Evolutionary conservation across 2,113 vertebrate genomes (phyloP), one percentile per base, ranked within the genome.

Genomic region (Ciconia maguari): DNA sequence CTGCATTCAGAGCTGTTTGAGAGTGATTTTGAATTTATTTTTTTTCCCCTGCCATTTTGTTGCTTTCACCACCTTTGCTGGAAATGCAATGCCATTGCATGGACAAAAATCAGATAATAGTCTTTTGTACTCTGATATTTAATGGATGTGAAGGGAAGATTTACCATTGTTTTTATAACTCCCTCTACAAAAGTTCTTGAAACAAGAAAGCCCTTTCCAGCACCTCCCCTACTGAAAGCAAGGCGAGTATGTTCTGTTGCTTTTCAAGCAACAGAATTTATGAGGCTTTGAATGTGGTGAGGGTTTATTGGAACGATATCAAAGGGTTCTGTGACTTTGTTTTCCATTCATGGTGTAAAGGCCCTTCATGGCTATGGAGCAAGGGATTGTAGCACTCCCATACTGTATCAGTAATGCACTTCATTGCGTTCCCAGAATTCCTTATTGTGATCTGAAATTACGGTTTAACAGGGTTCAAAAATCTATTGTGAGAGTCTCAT

Each of bases 211-310:
- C 42, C 64, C n/a, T 88, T 95, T 77, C 49, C 61, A 86, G 82
- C 52, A 49, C 26, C 70, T 92, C 75, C 46, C 80, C 57, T 93
- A 62, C 65, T 71, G 62, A 95, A 84, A 89, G 82, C 49, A 49
- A 13, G 42, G 44, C 13, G 66, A 90, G 41, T 49, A 48, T 46
- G 44, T 79, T 94, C 55, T 95, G 54, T 42, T 94, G 72, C 80
- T 94, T 96, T 96, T 93, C 75, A 94, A 83, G 66, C 44, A 87
- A 60, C n/a, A 70, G 76, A 89, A 95, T 96, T 92, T 97, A 91
- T 38, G 60, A 88, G 82, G 65, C 41, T 77, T 68, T 94, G 78
- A 79, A 72, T 42, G 51, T 70, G 85, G 64, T 62, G 68, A 94
- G 64, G 58, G 11, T 77, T 87, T 92, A 87, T 9, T 93, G 82